phyloP scores from a whole-genome alignment of 2,888 invertebrate species.

The Esperia sulphurella region DNA sequence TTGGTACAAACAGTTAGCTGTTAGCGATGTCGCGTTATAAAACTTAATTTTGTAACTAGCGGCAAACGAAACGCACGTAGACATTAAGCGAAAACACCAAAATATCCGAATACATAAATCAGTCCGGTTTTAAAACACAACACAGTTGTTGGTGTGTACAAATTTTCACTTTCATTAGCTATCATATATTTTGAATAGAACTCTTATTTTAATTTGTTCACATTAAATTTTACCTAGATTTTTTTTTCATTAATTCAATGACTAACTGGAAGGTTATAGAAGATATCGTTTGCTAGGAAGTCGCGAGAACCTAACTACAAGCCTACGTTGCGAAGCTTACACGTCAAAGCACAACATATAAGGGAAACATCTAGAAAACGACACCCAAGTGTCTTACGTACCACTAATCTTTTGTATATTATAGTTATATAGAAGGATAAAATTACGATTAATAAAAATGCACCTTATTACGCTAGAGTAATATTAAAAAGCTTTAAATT shows the following conservation, averaged over 20 bases:
- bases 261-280: conserved; percentile 73
- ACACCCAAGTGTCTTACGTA: conserved; percentile 65
- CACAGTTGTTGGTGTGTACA: background rate
- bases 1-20: conserved; percentile 78
- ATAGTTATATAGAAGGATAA: conserved; percentile 60
- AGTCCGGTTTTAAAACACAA: conserved; percentile 18
- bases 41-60: conserved; percentile 47
- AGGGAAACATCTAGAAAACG: conserved; percentile 68
- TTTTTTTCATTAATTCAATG: conserved; percentile 50
- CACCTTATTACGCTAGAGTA: conserved; percentile 65
- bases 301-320: conserved; percentile 73
- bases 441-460: conserved; percentile 74
- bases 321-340: conserved; percentile 70
- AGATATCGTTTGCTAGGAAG: conserved; percentile 73
- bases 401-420: conserved; percentile 58
- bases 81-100: conserved; percentile 52
- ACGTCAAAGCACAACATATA: conserved; percentile 70
- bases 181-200: conserved; percentile 42
- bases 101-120: conserved; percentile 27
- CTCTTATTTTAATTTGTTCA: conserved; percentile 50
- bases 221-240: conserved; percentile 52
- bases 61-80: conserved; percentile 57
- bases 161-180: conserved; percentile 23
- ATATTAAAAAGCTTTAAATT: conserved; percentile 57
- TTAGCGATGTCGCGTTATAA: conserved; percentile 54